Conservation (phyloP, 2,113 vertebrate genomes). For the Cebus imitator region DNA sequence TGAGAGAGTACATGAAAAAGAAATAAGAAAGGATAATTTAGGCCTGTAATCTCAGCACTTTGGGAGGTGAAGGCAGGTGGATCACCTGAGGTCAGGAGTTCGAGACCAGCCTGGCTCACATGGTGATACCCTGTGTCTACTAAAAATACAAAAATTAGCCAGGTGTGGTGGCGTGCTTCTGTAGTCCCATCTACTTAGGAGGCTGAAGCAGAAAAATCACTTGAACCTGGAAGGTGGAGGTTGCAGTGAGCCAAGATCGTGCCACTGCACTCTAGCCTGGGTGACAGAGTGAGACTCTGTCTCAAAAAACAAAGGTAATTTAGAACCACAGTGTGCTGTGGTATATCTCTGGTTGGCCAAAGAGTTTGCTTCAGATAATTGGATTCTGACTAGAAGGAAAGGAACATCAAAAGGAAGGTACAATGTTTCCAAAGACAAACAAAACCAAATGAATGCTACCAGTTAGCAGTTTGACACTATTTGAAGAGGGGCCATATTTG, state of each 20-base stretch:
- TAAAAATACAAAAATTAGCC: too few species aligned
- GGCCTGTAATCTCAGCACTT: background rate
- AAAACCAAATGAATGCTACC: background rate
- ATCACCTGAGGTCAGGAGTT: too few species aligned
- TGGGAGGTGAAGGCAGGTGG: too few species aligned
- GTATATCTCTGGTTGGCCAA: background rate
- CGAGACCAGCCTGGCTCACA: too few species aligned
- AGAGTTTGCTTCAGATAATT: background rate
- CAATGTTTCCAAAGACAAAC: background rate
- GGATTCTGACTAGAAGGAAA: background rate
- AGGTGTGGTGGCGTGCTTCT: too few species aligned
- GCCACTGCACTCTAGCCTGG: too few species aligned
- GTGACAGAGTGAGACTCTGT: too few species aligned
- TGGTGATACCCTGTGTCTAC: too few species aligned
- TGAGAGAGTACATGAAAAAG: background rate
- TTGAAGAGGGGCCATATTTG: background rate
- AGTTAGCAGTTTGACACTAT: background rate
- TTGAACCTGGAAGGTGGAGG: too few species aligned
- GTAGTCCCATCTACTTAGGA: too few species aligned
- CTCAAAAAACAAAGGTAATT: background rate
- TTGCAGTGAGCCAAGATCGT: too few species aligned
- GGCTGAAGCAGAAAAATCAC: too few species aligned
- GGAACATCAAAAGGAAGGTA: background rate
- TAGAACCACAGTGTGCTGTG: background rate
- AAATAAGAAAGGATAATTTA: background rate